Evolutionary conservation across 2,797 vertebrate genomes (phyloP).

Genomic region (Falco novaeseelandiae): DNA sequence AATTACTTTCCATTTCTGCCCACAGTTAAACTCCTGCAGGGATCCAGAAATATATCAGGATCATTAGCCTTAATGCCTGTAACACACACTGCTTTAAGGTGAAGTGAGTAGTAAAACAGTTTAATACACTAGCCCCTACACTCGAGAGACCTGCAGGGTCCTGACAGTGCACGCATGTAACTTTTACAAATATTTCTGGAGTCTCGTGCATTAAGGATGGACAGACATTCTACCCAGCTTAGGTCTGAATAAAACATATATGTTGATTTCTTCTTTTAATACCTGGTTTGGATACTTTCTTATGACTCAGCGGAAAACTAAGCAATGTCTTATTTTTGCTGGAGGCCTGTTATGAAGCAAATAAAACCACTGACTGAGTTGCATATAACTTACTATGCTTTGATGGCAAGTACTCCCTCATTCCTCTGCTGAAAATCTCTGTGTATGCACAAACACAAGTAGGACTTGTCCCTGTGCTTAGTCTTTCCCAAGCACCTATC

Average conservation of each 20-base stretch:
- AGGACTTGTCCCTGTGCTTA: neutral
- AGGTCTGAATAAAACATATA: neutral
- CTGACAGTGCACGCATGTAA: neutral
- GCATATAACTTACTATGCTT: neutral
- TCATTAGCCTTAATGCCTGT: constrained; percentile 63
- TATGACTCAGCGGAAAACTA: neutral
- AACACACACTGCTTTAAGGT: constrained; percentile 41
- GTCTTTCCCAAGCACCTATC: neutral
- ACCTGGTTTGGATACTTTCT: neutral
- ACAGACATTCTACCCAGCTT: neutral
- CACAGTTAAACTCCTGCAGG: constrained; percentile 47
- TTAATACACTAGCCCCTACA: neutral
- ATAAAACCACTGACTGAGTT: neutral
- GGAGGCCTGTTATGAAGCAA: neutral
- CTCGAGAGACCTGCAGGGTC: neutral
- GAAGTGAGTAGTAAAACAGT: neutral
- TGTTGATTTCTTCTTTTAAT: neutral
- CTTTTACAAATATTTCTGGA: neutral
- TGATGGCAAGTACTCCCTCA: neutral
- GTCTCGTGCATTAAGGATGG: neutral
- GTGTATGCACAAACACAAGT: neutral
- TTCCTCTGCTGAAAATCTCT: neutral
- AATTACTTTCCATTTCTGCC: constrained; percentile 68
- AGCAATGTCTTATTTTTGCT: neutral
- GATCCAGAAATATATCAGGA: constrained; percentile 63